Evolutionary conservation across 1,140 invertebrate genomes (phyloP).

Genomic region (Trichoplusia ni): DNA sequence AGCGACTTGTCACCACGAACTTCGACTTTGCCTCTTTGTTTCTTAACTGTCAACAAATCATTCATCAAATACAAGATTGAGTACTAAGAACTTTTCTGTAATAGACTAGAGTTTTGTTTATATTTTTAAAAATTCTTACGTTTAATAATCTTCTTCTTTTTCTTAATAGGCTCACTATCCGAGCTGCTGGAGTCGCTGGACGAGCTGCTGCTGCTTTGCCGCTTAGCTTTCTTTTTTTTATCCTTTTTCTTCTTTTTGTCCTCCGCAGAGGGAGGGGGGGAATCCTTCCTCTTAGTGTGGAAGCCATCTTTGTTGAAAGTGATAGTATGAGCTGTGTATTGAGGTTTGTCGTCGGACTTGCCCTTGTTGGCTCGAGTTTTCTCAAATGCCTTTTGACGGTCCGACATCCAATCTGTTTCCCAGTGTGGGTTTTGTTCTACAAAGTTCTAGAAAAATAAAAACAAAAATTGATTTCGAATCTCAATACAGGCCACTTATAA

Average conservation of each 20-base stretch:
- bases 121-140: neutral
- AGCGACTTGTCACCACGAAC: slow-evolving; percentile 79
- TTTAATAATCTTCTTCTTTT: slow-evolving; percentile 72
- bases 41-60: slow-evolving; percentile 46
- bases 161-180: slow-evolving; percentile 77
- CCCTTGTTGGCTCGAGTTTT: slow-evolving; percentile 53
- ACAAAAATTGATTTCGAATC: no score
- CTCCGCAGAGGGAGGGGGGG: slow-evolving; percentile 37
- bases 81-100: no score
- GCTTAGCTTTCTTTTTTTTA: slow-evolving; percentile 83
- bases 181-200: slow-evolving; percentile 78
- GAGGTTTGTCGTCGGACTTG: slow-evolving; percentile 51
- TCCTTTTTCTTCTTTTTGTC: slow-evolving; percentile 83
- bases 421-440: slow-evolving; percentile 91
- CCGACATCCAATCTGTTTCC: slow-evolving; percentile 92
- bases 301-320: slow-evolving; percentile 77
- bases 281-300: slow-evolving; percentile 73
- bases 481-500: no score
- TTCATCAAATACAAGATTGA: no score
- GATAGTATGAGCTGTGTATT: slow-evolving; percentile 73
- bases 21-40: slow-evolving; percentile 42
- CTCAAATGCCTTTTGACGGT: slow-evolving; percentile 88
- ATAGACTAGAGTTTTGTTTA: no score
- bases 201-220: slow-evolving; percentile 78
- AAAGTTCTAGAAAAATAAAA: slow-evolving; percentile 84